phyloP scores from a whole-genome alignment of 2,888 invertebrate species.

The Monochamus alternatus region DNA sequence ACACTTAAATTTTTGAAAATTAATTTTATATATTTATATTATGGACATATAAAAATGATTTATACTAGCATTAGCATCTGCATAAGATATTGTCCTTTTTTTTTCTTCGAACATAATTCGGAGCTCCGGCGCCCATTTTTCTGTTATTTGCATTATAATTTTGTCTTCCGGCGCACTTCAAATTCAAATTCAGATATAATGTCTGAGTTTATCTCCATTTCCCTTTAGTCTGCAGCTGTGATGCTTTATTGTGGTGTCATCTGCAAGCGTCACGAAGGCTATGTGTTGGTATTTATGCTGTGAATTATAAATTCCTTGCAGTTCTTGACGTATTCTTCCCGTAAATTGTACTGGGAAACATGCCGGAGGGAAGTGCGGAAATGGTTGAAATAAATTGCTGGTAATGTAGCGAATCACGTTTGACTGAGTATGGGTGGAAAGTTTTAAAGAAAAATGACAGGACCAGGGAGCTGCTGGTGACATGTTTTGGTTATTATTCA shows the following conservation, averaged over 20 bases:
- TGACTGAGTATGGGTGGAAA: not conserved
- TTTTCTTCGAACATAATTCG: not conserved
- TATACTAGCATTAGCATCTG: no score
- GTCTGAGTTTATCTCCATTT: slow-evolving; percentile 17
- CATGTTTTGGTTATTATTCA: not conserved
- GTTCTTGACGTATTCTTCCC: slow-evolving; percentile 23
- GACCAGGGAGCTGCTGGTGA: not conserved
- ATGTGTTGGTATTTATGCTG: slow-evolving; percentile 27
- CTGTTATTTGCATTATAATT: slow-evolving; percentile 2
- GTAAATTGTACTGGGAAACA: slow-evolving; percentile 5
- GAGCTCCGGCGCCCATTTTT: not conserved
- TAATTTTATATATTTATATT: no score
- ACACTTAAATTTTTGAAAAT: no score
- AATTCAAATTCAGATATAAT: slow-evolving; percentile 28
- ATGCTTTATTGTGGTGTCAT: slow-evolving; percentile 35
- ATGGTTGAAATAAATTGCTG: slow-evolving; percentile 2
- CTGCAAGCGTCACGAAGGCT: slow-evolving; percentile 27
- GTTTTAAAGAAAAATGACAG: not conserved
- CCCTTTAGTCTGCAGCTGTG: slow-evolving; percentile 22
- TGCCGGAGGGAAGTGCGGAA: not conserved
- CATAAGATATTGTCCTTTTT: not conserved
- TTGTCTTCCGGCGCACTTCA: slow-evolving; percentile 5
- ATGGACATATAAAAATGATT: no score
- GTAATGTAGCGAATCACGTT: slow-evolving; percentile 7
- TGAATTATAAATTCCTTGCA: slow-evolving; percentile 27